These are phyloP conservation scores for Heterodera carotae DNA, from an alignment of 1,140 invertebrate genomes.

Conservation along the genomic window DNA sequence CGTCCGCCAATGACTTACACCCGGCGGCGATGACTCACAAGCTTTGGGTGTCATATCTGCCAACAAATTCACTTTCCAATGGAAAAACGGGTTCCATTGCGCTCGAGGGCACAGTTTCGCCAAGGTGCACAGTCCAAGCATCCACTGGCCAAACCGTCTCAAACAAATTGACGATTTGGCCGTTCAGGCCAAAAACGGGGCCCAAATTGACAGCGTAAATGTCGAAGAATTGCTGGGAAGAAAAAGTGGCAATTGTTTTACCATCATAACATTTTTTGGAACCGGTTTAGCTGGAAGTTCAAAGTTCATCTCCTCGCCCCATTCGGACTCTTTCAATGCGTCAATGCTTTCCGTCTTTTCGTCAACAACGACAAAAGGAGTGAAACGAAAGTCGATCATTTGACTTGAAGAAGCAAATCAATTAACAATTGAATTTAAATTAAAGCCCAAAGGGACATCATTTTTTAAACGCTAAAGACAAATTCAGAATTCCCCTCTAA, in stretches of 20 bases:
- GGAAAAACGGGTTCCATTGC: constrained; percentile 2
- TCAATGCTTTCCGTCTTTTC: constrained; percentile 13
- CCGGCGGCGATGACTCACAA: constrained; percentile 9
- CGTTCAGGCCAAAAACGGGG: constrained; percentile 19
- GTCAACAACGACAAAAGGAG: constrained; percentile 21
- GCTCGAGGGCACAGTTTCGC: constrained; percentile 22
- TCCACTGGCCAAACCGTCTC: constrained; percentile 39
- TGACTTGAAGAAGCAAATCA: constrained; percentile 5
- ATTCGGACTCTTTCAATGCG: constrained; percentile 15
- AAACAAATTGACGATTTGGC: constrained; percentile 30
- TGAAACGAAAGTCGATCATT: constrained; percentile 19
- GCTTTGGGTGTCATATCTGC: constrained; percentile 26
- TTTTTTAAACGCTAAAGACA: too few relatives aligned
- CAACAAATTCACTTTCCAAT: constrained; percentile 18
- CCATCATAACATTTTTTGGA: background rate
- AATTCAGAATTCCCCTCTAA: too few relatives aligned
- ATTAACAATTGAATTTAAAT: too few relatives aligned
- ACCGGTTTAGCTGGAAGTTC: constrained; percentile 27
- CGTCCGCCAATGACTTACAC: background rate
- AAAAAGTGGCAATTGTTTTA: background rate
- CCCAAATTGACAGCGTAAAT: constrained; percentile 43
- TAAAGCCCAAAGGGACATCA: too few relatives aligned
- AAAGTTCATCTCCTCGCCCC: constrained; percentile 17
- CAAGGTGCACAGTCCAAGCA: constrained; percentile 38
- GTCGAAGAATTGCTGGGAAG: constrained; percentile 30